Percentiles rank a stretch among this genome's conserved stretches.
These are phyloP conservation scores for Aphis gossypii DNA, from an alignment of 1,140 invertebrate species.

Conservation along the genomic window DNA sequence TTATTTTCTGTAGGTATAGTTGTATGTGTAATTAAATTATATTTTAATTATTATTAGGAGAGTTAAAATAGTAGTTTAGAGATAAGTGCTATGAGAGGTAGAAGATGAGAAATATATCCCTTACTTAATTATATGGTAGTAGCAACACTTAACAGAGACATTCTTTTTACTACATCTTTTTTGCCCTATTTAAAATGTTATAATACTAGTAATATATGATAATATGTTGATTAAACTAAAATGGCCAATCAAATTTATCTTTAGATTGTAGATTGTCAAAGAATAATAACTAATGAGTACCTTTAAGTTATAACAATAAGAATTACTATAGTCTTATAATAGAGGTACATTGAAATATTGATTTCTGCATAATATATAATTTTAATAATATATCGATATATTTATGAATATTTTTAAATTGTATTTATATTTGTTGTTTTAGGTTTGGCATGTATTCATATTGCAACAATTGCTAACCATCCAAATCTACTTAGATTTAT, in stretches of 20 bases:
- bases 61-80: neutral
- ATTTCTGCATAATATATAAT: neutral
- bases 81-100: too few relatives aligned
- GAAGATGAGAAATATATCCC: too few relatives aligned
- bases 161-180: neutral
- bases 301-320: neutral
- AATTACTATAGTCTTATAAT: neutral
- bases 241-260: neutral
- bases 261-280: neutral
- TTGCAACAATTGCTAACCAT: constrained; percentile 52
- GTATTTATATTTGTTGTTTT: neutral
- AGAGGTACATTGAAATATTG: neutral
- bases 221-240: neutral
- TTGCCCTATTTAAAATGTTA: neutral
- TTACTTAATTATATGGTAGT: too few relatives aligned
- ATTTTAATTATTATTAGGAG: neutral
- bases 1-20: neutral
- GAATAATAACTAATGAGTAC: neutral
- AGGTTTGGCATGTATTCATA: constrained; percentile 54
- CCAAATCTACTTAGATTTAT: constrained; percentile 44
- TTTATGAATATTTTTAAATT: neutral
- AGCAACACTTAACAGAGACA: too few relatives aligned
- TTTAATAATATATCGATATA: neutral
- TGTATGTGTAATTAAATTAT: neutral
- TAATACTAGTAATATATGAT: neutral